These are phyloP conservation scores for Coryphaenoides rupestris DNA, from an alignment of 2,113 vertebrate species.

Conservation along the genomic window DNA sequence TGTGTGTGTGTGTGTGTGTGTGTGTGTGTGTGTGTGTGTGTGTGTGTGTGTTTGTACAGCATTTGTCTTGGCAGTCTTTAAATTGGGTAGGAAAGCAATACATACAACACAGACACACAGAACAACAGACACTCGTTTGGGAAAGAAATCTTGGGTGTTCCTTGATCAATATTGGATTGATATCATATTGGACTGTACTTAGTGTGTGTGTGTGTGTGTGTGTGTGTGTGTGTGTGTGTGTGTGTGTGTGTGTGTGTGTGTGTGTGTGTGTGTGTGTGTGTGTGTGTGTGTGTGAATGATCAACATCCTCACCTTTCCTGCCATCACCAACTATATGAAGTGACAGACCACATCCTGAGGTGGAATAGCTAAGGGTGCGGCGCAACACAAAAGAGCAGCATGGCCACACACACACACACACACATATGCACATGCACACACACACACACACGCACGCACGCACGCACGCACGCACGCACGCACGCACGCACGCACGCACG, in stretches of 20 bases:
- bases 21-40: too few relatives aligned
- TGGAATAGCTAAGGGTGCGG: conserved; percentile 79
- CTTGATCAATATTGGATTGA: too few relatives aligned
- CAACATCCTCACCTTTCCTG: conserved; percentile 91
- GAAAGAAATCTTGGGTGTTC: too few relatives aligned
- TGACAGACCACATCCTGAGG: conserved; percentile 98
- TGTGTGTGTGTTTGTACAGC: too few relatives aligned
- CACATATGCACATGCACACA: conserved; percentile 19
- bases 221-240: too few relatives aligned
- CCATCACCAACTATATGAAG: conserved; percentile 93
- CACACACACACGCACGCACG: conserved; percentile 13
- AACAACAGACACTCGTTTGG: too few relatives aligned
- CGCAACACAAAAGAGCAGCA: conserved; percentile 91
- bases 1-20: too few relatives aligned
- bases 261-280: neutral
- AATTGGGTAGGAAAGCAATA: too few relatives aligned
- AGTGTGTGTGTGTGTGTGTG: too few relatives aligned
- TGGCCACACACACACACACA: conserved; percentile 38
- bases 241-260: conserved; percentile 3
- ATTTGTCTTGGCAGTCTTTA: too few relatives aligned
- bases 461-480: conserved; percentile 17
- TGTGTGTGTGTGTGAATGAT: conserved; percentile 22
- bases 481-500: neutral
- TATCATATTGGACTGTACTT: too few relatives aligned
- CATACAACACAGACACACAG: too few relatives aligned